phyloP scores from a whole-genome alignment of 2,888 invertebrate species.

The Ormyrus nitidulus region DNA sequence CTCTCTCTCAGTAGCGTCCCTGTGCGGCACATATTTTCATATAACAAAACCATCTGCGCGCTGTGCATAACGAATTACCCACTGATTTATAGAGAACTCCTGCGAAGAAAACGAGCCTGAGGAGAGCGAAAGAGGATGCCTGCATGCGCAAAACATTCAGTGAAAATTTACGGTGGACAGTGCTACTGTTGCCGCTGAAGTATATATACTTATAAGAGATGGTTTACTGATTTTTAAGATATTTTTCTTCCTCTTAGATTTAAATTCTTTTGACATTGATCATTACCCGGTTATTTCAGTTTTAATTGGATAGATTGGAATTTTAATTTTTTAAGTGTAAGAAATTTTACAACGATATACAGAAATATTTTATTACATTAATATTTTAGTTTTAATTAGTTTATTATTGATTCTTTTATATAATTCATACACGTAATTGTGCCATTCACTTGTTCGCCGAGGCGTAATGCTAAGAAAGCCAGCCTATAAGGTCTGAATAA shows the following conservation, averaged over 20 bases:
- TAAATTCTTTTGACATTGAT: no score
- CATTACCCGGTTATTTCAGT: no score
- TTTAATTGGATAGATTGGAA: no score
- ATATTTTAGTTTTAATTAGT: no score
- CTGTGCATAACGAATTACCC: conserved; percentile 75
- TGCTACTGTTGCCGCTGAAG: no score
- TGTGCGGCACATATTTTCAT: conserved; percentile 76
- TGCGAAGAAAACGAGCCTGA: conserved; percentile 53
- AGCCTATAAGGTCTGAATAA: not conserved
- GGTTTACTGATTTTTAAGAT: no score
- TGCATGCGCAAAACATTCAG: conserved; percentile 27
- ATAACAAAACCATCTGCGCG: conserved; percentile 76
- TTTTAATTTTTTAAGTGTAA: not conserved
- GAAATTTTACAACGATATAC: not conserved
- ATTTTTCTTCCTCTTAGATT: no score
- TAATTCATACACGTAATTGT: not conserved
- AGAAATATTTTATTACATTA: not conserved
- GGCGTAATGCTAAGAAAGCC: not conserved
- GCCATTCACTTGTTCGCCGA: not conserved
- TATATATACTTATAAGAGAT: no score
- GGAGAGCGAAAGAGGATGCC: not conserved
- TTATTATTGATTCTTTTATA: not conserved
- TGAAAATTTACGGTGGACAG: conserved; percentile 39
- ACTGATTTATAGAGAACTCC: conserved; percentile 74
- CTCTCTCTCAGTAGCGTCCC: conserved; percentile 62